Percentiles rank a stretch among this genome's conserved stretches.
phyloP scores from a whole-genome alignment of 2,888 invertebrate species.

The Hipparchia sbordonii region DNA sequence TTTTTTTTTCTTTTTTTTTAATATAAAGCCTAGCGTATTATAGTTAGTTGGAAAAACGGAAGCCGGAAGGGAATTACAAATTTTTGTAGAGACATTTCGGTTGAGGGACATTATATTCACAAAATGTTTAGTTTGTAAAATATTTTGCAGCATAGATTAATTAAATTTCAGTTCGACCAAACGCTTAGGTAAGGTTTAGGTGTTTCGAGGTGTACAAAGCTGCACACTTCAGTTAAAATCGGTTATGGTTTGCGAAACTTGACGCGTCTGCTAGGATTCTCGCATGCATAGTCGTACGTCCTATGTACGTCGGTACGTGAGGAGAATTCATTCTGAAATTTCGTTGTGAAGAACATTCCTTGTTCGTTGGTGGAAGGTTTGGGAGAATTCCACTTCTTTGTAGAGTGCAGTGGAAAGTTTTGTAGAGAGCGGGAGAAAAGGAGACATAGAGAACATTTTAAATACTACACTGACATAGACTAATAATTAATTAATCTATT shows the following conservation, averaged over 20 bases:
- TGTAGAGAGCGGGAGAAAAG: neutral
- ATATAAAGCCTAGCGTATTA: no score
- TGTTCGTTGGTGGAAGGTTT: neutral
- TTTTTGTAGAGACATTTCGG: no score
- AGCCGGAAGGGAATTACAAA: no score
- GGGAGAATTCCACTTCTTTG: neutral
- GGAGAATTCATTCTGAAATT: constrained; percentile 10
- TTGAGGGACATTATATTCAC: no score
- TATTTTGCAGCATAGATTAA: no score
- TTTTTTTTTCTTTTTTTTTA: no score
- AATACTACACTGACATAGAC: no score
- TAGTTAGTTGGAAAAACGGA: no score
- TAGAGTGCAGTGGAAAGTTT: neutral
- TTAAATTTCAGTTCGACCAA: neutral
- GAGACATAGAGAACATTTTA: neutral
- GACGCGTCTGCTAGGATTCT: constrained; percentile 8
- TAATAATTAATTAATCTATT: no score
- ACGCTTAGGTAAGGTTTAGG: neutral
- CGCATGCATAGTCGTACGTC: constrained; percentile 17
- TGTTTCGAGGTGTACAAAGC: neutral
- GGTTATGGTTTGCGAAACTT: constrained; percentile 4
- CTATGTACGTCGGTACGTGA: neutral
- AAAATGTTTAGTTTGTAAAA: no score
- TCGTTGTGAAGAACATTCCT: neutral
- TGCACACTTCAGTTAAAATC: constrained; percentile 6